These are phyloP conservation scores for Ctenosaura bakeri DNA, from an alignment of 2,797 vertebrate species.

Conservation along the genomic window DNA sequence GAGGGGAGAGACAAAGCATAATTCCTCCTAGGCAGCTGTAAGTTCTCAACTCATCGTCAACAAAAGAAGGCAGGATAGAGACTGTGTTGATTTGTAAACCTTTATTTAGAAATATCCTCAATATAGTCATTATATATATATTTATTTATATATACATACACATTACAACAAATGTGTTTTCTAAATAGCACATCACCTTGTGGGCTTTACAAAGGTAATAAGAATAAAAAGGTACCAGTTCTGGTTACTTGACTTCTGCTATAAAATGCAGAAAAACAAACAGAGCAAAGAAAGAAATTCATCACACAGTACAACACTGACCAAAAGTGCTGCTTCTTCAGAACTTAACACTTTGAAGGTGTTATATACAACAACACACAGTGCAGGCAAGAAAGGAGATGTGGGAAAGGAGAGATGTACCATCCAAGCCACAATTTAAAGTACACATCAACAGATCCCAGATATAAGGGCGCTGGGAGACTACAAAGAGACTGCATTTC, in stretches of 20 bases:
- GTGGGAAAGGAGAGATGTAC: conserved; percentile 77
- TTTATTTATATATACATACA: conserved; percentile 79
- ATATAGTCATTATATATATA: conserved; percentile 90
- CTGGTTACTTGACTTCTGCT: conserved; percentile 85
- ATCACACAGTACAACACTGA: conserved; percentile 83
- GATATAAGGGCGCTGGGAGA: conserved; percentile 54
- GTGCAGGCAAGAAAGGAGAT: conserved; percentile 67
- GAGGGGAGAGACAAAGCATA: too few species aligned
- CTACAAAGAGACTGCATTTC: conserved; percentile 56
- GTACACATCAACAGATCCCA: conserved; percentile 75
- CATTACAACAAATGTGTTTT: conserved; percentile 86
- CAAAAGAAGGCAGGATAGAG: background rate
- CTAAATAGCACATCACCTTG: conserved; percentile 82
- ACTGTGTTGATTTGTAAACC: conserved; percentile 79
- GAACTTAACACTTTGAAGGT: conserved; percentile 30
- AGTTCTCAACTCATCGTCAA: background rate
- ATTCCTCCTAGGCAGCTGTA: too few species aligned
- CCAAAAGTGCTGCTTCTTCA: conserved; percentile 73
- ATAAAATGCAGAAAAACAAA: conserved; percentile 84
- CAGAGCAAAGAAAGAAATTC: conserved; percentile 59
- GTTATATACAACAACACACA: conserved; percentile 74
- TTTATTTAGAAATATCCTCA: conserved; percentile 90
- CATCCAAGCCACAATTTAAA: conserved; percentile 78
- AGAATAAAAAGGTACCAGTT: conserved; percentile 83
- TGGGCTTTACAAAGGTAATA: conserved; percentile 78